phyloP scores from a whole-genome alignment of 2,113 vertebrate genomes.

The Myotis brandtii region DNA sequence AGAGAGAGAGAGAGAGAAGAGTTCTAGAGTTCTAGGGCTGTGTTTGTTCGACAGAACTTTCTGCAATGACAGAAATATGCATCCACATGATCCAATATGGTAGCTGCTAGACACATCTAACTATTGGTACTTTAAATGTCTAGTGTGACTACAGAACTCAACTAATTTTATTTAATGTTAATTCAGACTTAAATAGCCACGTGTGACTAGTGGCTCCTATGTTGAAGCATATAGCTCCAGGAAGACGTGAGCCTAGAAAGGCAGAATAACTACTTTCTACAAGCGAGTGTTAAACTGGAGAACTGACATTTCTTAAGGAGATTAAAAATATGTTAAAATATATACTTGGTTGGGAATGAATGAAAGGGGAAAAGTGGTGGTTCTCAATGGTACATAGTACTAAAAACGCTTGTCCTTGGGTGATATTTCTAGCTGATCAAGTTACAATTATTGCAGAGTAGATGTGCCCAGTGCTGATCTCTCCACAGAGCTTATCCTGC shows the following conservation, averaged over 20 bases:
- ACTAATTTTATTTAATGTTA: slow-evolving; percentile 40
- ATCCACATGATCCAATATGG: background rate
- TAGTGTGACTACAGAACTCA: background rate
- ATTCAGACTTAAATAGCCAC: background rate
- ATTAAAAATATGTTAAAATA: slow-evolving; percentile 2
- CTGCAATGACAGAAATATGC: background rate
- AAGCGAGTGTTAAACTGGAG: background rate
- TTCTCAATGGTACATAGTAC: background rate
- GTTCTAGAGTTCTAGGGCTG: no score
- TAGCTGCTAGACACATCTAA: background rate
- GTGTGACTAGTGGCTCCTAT: background rate
- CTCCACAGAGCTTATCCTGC: background rate
- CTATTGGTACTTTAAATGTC: background rate
- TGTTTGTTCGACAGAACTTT: background rate
- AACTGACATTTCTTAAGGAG: background rate
- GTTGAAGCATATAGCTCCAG: background rate
- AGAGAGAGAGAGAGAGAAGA: no score
- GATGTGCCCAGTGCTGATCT: background rate
- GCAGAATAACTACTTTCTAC: background rate
- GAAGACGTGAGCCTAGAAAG: background rate
- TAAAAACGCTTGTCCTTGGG: background rate
- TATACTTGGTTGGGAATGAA: background rate
- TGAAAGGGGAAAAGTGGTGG: background rate
- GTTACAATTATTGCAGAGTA: background rate
- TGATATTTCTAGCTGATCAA: background rate